Percentiles rank a stretch among this genome's conserved stretches.
Conservation (phyloP, 2,888 invertebrate genomes). For the Eupithecia inturbata region DNA sequence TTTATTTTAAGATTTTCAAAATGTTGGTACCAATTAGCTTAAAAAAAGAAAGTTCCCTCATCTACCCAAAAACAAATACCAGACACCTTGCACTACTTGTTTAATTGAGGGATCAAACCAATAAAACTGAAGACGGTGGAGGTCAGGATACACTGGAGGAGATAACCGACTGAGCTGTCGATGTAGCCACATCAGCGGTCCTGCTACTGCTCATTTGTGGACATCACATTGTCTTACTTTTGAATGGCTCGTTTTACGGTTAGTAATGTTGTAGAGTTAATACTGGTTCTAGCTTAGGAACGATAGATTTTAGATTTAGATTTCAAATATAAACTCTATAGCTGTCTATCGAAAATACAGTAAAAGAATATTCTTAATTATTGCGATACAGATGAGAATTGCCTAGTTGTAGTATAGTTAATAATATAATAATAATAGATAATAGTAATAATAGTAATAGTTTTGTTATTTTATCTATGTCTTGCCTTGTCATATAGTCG, state of each 20-base stretch:
- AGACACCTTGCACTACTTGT: neutral
- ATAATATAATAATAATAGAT: too few species aligned
- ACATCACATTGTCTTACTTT: conserved; percentile 58
- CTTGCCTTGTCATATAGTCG: too few species aligned
- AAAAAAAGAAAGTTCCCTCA: too few species aligned
- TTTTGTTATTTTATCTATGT: too few species aligned
- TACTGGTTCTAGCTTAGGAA: neutral
- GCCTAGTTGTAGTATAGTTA: too few species aligned
- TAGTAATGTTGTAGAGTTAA: conserved; percentile 5
- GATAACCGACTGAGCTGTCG: conserved; percentile 68
- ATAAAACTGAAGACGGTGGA: conserved; percentile 43
- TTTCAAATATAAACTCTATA: neutral
- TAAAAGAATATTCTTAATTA: too few species aligned
- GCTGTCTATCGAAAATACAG: neutral
- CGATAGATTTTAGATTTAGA: neutral
- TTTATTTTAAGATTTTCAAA: too few species aligned
- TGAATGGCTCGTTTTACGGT: conserved; percentile 28
- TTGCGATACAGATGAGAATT: too few species aligned
- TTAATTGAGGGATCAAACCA: neutral
- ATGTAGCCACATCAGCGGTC: conserved; percentile 77
- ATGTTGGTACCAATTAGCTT: too few species aligned
- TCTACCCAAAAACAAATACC: neutral
- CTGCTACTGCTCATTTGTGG: conserved; percentile 66
- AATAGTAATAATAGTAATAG: too few species aligned
- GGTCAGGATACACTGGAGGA: conserved; percentile 63